Conservation (phyloP, 2,113 vertebrate species). For the Psittacara wagleri region DNA sequence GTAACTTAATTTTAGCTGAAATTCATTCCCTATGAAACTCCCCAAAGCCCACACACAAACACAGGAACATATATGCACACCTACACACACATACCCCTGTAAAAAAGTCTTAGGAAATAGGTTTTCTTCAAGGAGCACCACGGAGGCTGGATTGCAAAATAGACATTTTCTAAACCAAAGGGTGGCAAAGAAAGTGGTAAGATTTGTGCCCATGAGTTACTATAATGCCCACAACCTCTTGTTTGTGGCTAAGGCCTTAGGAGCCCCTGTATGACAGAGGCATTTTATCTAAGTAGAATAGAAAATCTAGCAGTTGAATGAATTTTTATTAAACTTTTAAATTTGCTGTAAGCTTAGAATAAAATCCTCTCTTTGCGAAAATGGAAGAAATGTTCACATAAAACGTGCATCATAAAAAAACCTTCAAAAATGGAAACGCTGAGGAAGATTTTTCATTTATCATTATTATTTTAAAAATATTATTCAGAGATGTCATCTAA, state of each 20-base stretch:
- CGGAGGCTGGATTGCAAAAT: not conserved
- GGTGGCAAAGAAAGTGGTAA: not conserved
- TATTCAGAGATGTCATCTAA: not conserved
- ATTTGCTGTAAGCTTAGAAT: not conserved
- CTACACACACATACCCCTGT: not conserved
- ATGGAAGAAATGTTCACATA: not conserved
- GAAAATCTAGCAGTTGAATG: not conserved
- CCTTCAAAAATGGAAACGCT: not conserved
- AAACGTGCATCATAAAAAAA: not conserved
- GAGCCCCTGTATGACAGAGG: not conserved
- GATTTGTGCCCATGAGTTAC: not conserved
- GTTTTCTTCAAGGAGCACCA: not conserved
- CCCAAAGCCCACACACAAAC: not conserved
- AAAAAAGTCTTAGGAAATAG: not conserved
- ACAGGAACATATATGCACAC: fast-evolving
- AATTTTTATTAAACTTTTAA: not conserved
- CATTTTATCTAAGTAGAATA: not conserved
- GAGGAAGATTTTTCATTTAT: not conserved
- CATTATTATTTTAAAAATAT: not conserved
- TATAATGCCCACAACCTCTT: not conserved
- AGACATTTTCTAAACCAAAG: not conserved
- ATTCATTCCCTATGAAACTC: not conserved
- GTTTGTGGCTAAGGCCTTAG: not conserved
- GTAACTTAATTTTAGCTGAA: not conserved
- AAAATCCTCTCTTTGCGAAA: not conserved